Percentiles rank a stretch among this genome's conserved stretches.
phyloP scores from a whole-genome alignment of 2,113 vertebrate genomes.

The Lichenostomus cassidix region DNA sequence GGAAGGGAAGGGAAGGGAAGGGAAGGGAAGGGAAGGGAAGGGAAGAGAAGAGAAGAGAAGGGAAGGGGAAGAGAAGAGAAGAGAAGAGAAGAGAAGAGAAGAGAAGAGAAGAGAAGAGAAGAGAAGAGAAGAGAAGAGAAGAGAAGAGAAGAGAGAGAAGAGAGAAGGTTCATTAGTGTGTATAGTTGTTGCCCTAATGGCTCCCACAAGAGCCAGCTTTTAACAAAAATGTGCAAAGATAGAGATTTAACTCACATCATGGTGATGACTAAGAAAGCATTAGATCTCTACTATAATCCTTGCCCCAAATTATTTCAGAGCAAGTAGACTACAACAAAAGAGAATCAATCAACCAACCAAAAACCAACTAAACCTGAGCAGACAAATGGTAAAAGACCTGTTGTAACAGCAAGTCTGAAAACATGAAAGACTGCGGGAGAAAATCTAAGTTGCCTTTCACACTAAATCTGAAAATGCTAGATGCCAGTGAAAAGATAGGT shows the following conservation, averaged over 20 bases:
- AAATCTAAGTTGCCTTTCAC: not conserved
- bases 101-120: no score
- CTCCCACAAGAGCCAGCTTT: not conserved
- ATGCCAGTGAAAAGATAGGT: not conserved
- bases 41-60: no score
- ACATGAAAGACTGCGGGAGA: not conserved
- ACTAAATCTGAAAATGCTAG: not conserved
- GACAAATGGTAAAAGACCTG: not conserved
- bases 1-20: no score
- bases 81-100: not conserved
- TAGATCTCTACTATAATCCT: not conserved
- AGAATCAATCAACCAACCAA: not conserved
- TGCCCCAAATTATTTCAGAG: not conserved
- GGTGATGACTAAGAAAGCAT: not conserved
- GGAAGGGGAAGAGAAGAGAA: no score
- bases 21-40: no score
- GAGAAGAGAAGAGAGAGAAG: accelerated
- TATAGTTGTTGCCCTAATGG: not conserved
- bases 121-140: accelerated
- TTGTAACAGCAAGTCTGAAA: not conserved
- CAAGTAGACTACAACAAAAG: not conserved
- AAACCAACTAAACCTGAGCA: not conserved
- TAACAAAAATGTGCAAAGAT: not conserved
- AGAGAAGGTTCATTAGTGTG: accelerated
- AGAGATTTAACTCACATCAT: not conserved